Evolutionary conservation across 2,888 invertebrate species (phyloP).

Genomic region (Molorchus minor): DNA sequence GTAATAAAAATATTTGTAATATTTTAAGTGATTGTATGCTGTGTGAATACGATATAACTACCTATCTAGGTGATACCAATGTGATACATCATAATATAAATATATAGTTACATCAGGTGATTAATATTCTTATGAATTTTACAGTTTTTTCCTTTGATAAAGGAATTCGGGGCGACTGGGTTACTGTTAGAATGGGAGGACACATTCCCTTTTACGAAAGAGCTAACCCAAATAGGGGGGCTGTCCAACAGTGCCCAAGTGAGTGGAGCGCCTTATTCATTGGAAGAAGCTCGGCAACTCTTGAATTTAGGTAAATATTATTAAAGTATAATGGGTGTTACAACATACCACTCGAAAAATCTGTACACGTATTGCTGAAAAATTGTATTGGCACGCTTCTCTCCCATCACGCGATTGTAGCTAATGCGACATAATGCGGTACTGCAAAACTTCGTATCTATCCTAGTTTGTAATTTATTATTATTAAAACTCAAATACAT

Average conservation of each 20-base stretch:
- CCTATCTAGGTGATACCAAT: no score
- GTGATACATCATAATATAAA: neutral
- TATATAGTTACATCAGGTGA: neutral
- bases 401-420: no score
- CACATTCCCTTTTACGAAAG: conserved; percentile 81
- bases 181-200: conserved; percentile 89
- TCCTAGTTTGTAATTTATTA: no score
- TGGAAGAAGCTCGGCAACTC: conserved; percentile 73
- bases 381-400: no score
- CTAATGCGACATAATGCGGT: no score
- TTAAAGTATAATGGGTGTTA: no score
- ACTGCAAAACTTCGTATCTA: no score
- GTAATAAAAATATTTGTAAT: conserved; percentile 9
- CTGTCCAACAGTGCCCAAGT: conserved; percentile 63
- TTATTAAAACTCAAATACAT: neutral
- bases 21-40: no score
- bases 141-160: conserved; percentile 70
- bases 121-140: conserved; percentile 21
- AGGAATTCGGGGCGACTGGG: conserved; percentile 81
- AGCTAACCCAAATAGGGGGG: conserved; percentile 70
- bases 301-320: conserved; percentile 66
- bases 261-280: conserved; percentile 71
- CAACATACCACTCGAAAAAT: no score
- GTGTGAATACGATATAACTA: no score
- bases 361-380: no score